A percentile compares a stretch with the other conserved stretches of the same genome.
These are phyloP conservation scores for Bubo scandiacus DNA, from an alignment of 2,113 vertebrate genomes.

Conservation along the genomic window DNA sequence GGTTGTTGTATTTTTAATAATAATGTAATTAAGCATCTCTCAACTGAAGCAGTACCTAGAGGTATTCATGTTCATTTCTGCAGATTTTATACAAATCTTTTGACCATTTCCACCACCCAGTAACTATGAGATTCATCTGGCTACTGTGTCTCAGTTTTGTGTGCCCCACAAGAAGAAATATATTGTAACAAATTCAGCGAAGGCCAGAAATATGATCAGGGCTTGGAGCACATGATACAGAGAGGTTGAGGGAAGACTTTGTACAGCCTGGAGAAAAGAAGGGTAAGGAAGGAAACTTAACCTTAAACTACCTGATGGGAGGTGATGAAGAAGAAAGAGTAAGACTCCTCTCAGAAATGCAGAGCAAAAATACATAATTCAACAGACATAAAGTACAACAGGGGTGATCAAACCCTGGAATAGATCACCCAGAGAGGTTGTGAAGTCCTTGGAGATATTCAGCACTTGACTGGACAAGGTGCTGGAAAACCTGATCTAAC, in stretches of 20 bases:
- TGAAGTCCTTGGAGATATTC: neutral
- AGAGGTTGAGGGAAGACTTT: neutral
- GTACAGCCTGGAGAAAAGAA: neutral
- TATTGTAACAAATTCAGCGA: neutral
- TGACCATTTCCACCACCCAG: neutral
- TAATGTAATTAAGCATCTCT: neutral
- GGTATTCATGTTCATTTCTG: neutral
- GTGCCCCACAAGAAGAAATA: neutral
- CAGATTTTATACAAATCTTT: neutral
- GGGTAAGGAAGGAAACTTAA: neutral
- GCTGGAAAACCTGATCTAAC: neutral
- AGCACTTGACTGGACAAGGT: neutral
- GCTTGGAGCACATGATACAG: neutral
- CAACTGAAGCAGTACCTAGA: neutral
- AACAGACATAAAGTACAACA: neutral
- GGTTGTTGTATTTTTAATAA: neutral
- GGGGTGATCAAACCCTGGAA: neutral
- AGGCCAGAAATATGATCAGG: neutral
- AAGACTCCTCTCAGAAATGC: neutral
- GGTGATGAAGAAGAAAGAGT: neutral
- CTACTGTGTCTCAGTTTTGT: neutral
- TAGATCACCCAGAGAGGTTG: accelerated
- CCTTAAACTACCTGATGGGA: neutral
- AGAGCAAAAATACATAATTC: neutral
- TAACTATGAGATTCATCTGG: neutral